Conservation (phyloP, 1,140 invertebrate species). For the Heliconius hewitsoni region DNA sequence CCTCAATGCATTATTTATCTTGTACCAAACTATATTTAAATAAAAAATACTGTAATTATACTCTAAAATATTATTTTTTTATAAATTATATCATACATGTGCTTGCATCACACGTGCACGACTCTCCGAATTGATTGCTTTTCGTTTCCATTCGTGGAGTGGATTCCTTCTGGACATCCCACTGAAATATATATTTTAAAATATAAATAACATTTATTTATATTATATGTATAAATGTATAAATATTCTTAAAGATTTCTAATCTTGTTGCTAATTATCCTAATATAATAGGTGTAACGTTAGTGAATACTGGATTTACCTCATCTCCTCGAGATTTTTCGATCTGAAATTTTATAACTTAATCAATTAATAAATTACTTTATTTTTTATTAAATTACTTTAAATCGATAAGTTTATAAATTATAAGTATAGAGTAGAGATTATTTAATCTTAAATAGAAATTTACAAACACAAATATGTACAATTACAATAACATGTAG, state of each 20-base stretch:
- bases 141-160: constrained; percentile 47
- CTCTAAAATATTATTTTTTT: background rate
- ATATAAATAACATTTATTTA: too few relatives aligned
- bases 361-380: background rate
- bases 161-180: constrained; percentile 43
- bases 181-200: constrained; percentile 36
- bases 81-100: constrained; percentile 49
- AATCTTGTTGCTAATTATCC: too few relatives aligned
- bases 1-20: too few relatives aligned
- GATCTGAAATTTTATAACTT: constrained; percentile 52
- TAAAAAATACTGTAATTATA: background rate
- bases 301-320: constrained; percentile 38
- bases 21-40: too few relatives aligned
- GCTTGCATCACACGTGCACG: constrained; percentile 50
- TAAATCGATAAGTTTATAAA: background rate
- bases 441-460: too few relatives aligned
- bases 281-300: too few relatives aligned
- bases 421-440: too few relatives aligned
- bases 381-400: background rate
- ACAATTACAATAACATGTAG: too few relatives aligned
- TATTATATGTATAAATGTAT: too few relatives aligned
- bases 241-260: too few relatives aligned
- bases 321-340: constrained; percentile 62
- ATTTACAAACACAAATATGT: too few relatives aligned
- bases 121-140: constrained; percentile 47